Conservation (phyloP, 2,888 invertebrate genomes). For the Polydrusus cervinus region DNA sequence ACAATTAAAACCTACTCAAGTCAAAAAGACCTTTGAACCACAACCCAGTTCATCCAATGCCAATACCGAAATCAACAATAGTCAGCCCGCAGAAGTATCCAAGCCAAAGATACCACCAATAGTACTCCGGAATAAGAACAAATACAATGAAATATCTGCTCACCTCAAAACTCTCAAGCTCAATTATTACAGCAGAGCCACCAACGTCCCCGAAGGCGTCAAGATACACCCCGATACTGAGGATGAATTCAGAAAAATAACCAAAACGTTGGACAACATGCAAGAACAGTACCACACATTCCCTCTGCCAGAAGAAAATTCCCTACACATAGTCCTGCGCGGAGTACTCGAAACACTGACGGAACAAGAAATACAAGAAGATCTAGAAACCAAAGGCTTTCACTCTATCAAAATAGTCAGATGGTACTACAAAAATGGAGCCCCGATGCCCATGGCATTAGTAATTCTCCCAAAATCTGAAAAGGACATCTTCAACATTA, state of each 20-base stretch:
- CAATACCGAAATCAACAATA: too few relatives aligned
- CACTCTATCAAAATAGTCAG: neutral
- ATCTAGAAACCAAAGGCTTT: conserved; percentile 4
- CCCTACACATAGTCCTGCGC: conserved; percentile 7
- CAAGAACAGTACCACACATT: conserved; percentile 1
- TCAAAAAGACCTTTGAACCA: too few relatives aligned
- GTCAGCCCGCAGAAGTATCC: too few relatives aligned
- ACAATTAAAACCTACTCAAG: too few relatives aligned
- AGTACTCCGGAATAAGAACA: too few relatives aligned
- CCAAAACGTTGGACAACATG: neutral
- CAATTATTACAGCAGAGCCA: neutral
- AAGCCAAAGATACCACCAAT: too few relatives aligned
- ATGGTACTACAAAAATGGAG: conserved; percentile 8
- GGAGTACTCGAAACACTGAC: conserved; percentile 16
- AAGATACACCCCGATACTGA: conserved; percentile 4
- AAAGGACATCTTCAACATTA: neutral
- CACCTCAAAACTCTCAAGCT: too few relatives aligned
- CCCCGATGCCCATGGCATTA: neutral
- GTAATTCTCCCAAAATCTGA: neutral
- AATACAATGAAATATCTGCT: too few relatives aligned
- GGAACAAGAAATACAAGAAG: conserved; percentile 11
- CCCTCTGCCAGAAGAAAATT: conserved; percentile 17
- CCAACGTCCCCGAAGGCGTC: neutral
- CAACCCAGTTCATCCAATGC: too few relatives aligned
- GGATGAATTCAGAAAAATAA: neutral